Percentiles rank a stretch among this genome's conserved stretches.
These are phyloP conservation scores for Erpetoichthys calabaricus DNA, from an alignment of 2,797 vertebrate genomes.

Conservation along the genomic window DNA sequence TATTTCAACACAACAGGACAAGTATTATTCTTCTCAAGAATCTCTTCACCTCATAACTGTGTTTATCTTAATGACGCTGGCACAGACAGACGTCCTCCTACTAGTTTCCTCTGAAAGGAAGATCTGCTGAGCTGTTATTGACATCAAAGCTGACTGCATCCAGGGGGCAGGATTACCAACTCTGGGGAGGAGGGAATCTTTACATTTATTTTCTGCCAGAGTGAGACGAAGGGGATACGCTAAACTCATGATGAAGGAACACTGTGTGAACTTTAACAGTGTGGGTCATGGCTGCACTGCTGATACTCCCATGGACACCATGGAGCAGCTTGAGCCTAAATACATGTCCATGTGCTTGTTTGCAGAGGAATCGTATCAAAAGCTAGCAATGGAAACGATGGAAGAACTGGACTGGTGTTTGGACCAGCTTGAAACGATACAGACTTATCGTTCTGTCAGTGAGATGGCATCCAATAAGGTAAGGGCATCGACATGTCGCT, in stretches of 20 bases:
- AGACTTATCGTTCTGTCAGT: slow-evolving; percentile 93
- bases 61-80: slow-evolving; percentile 22
- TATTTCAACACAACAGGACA: not conserved
- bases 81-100: slow-evolving; percentile 23
- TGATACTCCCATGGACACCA: slow-evolving; percentile 41
- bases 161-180: slow-evolving; percentile 25
- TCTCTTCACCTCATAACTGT: not conserved
- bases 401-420: slow-evolving; percentile 96
- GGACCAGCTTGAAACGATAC: slow-evolving; percentile 93
- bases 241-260: slow-evolving; percentile 63
- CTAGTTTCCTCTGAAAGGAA: slow-evolving; percentile 24
- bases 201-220: slow-evolving; percentile 14
- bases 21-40: not conserved
- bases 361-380: slow-evolving; percentile 94
- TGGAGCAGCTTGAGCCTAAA: slow-evolving; percentile 61
- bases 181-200: not conserved
- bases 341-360: slow-evolving; percentile 79
- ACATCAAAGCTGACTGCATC: slow-evolving; percentile 29
- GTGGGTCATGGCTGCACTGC: slow-evolving; percentile 28
- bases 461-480: slow-evolving; percentile 98
- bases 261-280: slow-evolving; percentile 48
- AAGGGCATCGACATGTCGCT: slow-evolving; percentile 26
- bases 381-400: slow-evolving; percentile 90
- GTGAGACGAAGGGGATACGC: slow-evolving; percentile 12
- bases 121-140: slow-evolving; percentile 27